Evolutionary conservation across 2,888 invertebrate genomes (phyloP), one percentile per base, ranked within the genome.

Genomic region (Cephalotes varians): DNA sequence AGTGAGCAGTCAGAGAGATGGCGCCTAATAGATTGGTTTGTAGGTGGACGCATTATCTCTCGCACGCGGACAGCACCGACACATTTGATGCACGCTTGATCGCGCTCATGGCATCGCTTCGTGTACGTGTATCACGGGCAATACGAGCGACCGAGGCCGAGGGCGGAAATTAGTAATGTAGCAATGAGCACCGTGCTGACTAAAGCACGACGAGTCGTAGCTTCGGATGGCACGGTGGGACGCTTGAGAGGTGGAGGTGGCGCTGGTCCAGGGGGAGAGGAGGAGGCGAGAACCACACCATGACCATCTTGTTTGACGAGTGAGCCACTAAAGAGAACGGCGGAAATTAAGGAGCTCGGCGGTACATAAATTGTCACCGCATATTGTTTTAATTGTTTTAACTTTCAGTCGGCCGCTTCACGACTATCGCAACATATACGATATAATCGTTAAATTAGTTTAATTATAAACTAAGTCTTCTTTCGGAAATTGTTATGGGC

Each of bases 1-100:
- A 94, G 94, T 93, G 94, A 94, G 94, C 93, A 94, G 94, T 94
- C 93, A 92, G 93, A 92, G 94, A 94, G 94, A 93, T 93, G 94
- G 94, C 94, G 94, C 94, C 94, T 94, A 94, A 94, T 94, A 94
- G 94, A 94, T 94, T 94, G 93, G 94, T 94, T 94, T 94, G 94
- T 94, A 94, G 94, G 94, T 94, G 94, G 94, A 93, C 93, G 92
- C 92, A 94, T 94, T 94, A 94, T 94, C 92, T 91, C 90, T 87
- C 85, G 83, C 77, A 79, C 83, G 91, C 89, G 86, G 85, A 85
- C 91, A 54, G 31, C 28, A 79, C 71, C 71, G 90, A 89, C 89
- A 86, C 87, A 87, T 80, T 81, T 83, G 86, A 74, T 58, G 60
- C 47, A 65, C 76, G 82, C 81, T 81, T 79, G 73, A 67, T 81